A percentile compares a stretch with the other conserved stretches of the same genome.
phyloP scores from a whole-genome alignment of 2,797 vertebrate species.

The Silurus lanzhouensis region DNA sequence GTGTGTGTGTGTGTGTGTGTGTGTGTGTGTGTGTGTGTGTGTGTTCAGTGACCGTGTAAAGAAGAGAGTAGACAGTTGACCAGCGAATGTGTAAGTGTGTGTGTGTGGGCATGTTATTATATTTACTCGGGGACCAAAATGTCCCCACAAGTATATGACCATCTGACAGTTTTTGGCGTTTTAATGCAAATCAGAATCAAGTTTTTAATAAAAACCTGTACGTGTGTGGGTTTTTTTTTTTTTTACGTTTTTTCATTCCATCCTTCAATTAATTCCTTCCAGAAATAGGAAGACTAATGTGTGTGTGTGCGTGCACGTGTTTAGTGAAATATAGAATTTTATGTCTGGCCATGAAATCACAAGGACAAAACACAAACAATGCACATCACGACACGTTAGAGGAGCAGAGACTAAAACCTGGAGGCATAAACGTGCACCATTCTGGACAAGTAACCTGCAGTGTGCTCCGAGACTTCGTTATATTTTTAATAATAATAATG shows the following conservation, averaged over 20 bases:
- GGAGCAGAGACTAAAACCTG: not conserved
- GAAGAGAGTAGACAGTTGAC: not conserved
- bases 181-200: not conserved
- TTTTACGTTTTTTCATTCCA: too few species aligned
- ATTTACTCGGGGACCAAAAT: not conserved
- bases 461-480: not conserved
- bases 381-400: not conserved
- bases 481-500: not conserved
- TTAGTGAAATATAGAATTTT: not conserved
- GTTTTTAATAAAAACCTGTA: not conserved
- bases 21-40: not conserved
- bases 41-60: not conserved
- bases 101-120: not conserved
- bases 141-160: not conserved
- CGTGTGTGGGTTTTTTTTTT: not conserved
- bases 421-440: not conserved
- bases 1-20: not conserved
- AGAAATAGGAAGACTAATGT: not conserved
- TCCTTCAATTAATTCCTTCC: not conserved
- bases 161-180: not conserved
- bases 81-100: not conserved
- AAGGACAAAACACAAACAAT: not conserved
- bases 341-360: not conserved
- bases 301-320: too few species aligned
- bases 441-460: not conserved